These are phyloP conservation scores for Spialia ferax DNA, from an alignment of 2,888 invertebrate species.

Conservation along the genomic window DNA sequence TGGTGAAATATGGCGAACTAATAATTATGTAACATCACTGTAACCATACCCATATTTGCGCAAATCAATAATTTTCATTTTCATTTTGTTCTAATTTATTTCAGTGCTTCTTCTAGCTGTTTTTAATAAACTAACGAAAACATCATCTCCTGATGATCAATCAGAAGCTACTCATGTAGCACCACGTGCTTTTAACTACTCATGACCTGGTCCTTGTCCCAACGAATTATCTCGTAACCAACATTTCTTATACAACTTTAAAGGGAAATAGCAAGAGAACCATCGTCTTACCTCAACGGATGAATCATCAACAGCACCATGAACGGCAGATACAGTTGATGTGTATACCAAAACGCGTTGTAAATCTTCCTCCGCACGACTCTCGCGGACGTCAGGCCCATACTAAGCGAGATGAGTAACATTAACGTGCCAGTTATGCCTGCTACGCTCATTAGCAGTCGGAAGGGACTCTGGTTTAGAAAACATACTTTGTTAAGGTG, in stretches of 20 bases:
- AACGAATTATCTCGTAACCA: no score
- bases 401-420: constrained; percentile 72
- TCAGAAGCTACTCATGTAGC: no score
- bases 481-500: background rate
- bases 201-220: no score
- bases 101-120: background rate
- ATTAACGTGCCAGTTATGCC: constrained; percentile 81
- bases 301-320: constrained; percentile 81
- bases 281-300: constrained; percentile 78
- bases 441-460: constrained; percentile 66
- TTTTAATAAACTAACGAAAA: no score
- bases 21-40: no score
- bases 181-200: no score
- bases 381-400: constrained; percentile 77
- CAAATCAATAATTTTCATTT: no score
- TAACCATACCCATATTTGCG: no score
- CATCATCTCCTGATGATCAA: no score
- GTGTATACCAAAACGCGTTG: constrained; percentile 85
- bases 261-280: no score
- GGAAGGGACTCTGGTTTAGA: constrained; percentile 70
- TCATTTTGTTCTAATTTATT: constrained; percentile 11
- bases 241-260: no score
- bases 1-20: no score
- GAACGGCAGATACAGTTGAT: constrained; percentile 80
- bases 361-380: constrained; percentile 74